Conservation (phyloP, 2,113 vertebrate genomes). For the Tachycineta bicolor region DNA sequence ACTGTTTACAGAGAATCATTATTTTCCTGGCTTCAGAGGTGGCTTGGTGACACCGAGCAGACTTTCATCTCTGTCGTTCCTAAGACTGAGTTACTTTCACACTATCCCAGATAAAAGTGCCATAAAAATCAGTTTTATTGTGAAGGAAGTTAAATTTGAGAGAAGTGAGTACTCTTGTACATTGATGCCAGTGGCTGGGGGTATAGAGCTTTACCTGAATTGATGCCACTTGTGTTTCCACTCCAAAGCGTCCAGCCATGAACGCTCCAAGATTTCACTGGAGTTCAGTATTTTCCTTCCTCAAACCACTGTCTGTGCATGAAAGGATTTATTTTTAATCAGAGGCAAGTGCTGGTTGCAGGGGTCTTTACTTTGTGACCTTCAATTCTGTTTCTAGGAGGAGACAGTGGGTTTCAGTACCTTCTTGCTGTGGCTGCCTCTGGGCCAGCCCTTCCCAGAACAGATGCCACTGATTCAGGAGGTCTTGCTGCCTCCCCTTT, state of each 20-base stretch:
- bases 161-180: not conserved
- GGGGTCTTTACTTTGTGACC: slow-evolving; percentile 64
- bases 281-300: slow-evolving; percentile 3
- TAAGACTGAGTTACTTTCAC: not conserved
- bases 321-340: slow-evolving; percentile 69
- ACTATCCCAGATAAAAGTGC: not conserved
- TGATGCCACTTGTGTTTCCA: not conserved
- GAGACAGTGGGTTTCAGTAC: slow-evolving; percentile 76
- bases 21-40: not conserved
- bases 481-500: slow-evolving; percentile 63
- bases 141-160: not conserved
- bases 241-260: not conserved
- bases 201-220: not conserved
- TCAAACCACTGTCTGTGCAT: slow-evolving; percentile 46
- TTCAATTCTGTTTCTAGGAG: slow-evolving; percentile 62
- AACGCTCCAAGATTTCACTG: slow-evolving; percentile 11
- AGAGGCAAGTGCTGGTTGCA: slow-evolving; percentile 36
- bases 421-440: slow-evolving; percentile 67
- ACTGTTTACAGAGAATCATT: not conserved
- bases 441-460: slow-evolving; percentile 64
- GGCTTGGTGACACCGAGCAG: not conserved
- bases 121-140: not conserved
- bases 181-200: not conserved
- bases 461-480: slow-evolving; percentile 54
- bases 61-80: not conserved